These are phyloP conservation scores for Elegia similella DNA, from an alignment of 2,888 invertebrate species.

Conservation along the genomic window DNA sequence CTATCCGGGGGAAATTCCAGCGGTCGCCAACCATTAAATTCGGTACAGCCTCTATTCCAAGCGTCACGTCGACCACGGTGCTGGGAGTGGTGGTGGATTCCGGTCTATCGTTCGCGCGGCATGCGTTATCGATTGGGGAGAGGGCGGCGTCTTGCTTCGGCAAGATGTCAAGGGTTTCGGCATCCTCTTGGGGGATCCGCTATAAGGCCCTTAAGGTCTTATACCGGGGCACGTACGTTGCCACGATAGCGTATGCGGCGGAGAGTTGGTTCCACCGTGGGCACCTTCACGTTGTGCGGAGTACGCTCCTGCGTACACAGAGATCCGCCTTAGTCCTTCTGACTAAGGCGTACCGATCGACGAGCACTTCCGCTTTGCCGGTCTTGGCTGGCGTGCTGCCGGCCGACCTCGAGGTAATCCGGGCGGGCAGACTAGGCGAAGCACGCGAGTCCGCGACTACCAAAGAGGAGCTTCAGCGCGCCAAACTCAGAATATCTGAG, in stretches of 20 bases:
- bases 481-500: background rate
- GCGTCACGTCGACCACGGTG: background rate
- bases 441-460: background rate
- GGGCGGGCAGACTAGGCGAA: slow-evolving; percentile 22
- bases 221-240: slow-evolving; percentile 28
- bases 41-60: background rate
- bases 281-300: slow-evolving; percentile 15
- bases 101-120: slow-evolving; percentile 4
- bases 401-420: slow-evolving; percentile 29
- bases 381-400: slow-evolving; percentile 36
- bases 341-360: slow-evolving; percentile 35
- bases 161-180: slow-evolving; percentile 28
- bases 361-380: slow-evolving; percentile 31
- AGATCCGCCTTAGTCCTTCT: slow-evolving; percentile 24
- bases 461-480: background rate
- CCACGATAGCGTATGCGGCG: slow-evolving; percentile 26
- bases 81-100: background rate
- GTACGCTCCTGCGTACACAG: slow-evolving; percentile 27
- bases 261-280: slow-evolving; percentile 19
- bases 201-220: slow-evolving; percentile 24
- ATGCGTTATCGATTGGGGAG: slow-evolving; percentile 21
- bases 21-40: background rate
- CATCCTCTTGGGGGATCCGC: slow-evolving; percentile 25
- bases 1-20: slow-evolving; percentile 15
- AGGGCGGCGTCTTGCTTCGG: slow-evolving; percentile 22